Conservation (phyloP, 2,797 vertebrate genomes). For the Gadopsis bispinosus region DNA sequence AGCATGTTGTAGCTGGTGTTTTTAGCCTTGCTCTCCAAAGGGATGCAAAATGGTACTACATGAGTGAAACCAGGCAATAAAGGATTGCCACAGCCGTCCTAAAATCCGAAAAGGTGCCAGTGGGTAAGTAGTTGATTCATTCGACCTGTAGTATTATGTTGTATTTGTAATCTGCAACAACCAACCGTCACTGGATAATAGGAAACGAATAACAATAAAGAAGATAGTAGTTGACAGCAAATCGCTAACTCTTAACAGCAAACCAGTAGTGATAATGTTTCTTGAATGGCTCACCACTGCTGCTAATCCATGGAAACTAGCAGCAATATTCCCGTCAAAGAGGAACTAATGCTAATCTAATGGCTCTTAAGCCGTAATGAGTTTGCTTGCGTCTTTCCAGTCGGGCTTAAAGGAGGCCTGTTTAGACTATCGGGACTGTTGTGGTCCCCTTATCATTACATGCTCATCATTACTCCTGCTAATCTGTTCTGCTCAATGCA, state of each 20-base stretch:
- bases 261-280: slow-evolving; percentile 51
- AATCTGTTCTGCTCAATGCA: slow-evolving; percentile 82
- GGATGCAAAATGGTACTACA: not conserved
- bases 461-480: slow-evolving; percentile 82
- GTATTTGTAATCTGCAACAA: slow-evolving; percentile 26
- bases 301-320: slow-evolving; percentile 70
- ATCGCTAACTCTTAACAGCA: slow-evolving; percentile 48
- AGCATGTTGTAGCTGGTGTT: not conserved
- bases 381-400: slow-evolving; percentile 74
- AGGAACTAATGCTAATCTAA: slow-evolving; percentile 82
- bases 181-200: not conserved
- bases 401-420: slow-evolving; percentile 75
- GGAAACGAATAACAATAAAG: slow-evolving; percentile 19
- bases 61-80: too few species aligned
- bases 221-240: slow-evolving; percentile 41
- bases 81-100: not conserved
- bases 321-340: slow-evolving; percentile 74
- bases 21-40: not conserved
- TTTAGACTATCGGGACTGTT: slow-evolving; percentile 75
- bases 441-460: slow-evolving; percentile 81
- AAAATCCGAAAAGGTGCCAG: not conserved
- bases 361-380: slow-evolving; percentile 82
- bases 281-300: slow-evolving; percentile 49
- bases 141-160: slow-evolving; percentile 5
- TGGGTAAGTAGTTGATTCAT: slow-evolving; percentile 8